A percentile compares a stretch with the other conserved stretches of the same genome.
Evolutionary conservation across 2,113 vertebrate genomes (phyloP).

Genomic region (Rutilus rutilus): DNA sequence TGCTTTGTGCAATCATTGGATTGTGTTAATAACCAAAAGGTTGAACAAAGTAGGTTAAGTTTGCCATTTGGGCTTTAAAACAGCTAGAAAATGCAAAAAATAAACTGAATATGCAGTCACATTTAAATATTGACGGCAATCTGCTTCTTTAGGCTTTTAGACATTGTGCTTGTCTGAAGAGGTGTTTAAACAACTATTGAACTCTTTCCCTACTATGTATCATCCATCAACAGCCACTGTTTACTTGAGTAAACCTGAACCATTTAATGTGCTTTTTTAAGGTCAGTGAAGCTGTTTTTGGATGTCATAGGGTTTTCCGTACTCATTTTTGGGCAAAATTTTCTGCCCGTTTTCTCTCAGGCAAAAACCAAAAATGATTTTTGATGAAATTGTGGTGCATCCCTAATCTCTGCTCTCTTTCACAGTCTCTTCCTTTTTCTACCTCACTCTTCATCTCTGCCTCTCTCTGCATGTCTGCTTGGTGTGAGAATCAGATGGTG

Average conservation of each 20-base stretch:
- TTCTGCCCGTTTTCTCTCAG: background rate
- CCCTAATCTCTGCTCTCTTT: conserved; percentile 4
- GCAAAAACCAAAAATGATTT: background rate
- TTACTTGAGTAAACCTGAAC: background rate
- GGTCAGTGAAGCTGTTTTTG: background rate
- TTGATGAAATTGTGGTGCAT: background rate
- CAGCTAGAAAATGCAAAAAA: background rate
- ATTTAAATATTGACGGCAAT: background rate
- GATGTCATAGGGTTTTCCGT: background rate
- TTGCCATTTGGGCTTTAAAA: background rate
- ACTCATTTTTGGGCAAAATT: background rate
- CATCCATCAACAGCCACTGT: background rate
- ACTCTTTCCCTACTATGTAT: background rate
- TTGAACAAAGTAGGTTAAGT: background rate
- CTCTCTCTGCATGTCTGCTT: conserved; percentile 18
- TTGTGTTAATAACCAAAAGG: no score
- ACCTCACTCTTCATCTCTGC: background rate
- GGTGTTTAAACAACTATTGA: background rate
- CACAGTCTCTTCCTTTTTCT: background rate
- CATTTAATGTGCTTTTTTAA: background rate
- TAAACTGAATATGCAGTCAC: background rate
- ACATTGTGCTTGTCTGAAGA: background rate
- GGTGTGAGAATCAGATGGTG: conserved; percentile 34
- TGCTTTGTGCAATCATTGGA: no score
- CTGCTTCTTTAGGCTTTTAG: background rate